These are phyloP conservation scores for Diaprepes abbreviatus DNA, from an alignment of 2,888 invertebrate genomes.

Conservation along the genomic window DNA sequence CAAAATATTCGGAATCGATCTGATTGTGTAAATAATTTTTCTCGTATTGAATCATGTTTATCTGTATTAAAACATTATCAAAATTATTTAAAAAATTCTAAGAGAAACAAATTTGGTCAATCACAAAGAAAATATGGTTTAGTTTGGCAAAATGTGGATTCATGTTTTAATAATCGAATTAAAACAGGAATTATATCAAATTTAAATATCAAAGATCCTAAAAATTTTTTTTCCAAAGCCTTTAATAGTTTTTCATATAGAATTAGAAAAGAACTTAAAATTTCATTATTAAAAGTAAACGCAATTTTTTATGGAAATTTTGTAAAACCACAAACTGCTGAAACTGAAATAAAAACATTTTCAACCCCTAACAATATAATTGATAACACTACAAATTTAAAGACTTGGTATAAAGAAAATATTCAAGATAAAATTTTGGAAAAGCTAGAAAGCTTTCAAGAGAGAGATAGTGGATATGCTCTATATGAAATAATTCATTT, in stretches of 20 bases:
- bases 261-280: slow-evolving; percentile 15
- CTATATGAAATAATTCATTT: slow-evolving; percentile 29
- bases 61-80: too few relatives aligned
- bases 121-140: too few relatives aligned
- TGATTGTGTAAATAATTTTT: too few relatives aligned
- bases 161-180: slow-evolving; percentile 17
- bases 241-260: slow-evolving; percentile 5
- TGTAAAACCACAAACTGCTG: slow-evolving; percentile 15
- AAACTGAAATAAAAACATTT: slow-evolving; percentile 27
- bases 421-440: slow-evolving; percentile 18
- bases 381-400: slow-evolving; percentile 6
- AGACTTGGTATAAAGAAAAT: not conserved
- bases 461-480: slow-evolving; percentile 25
- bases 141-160: slow-evolving; percentile 25
- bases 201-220: slow-evolving; percentile 12
- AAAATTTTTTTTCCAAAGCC: slow-evolving; percentile 14
- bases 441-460: slow-evolving; percentile 14
- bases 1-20: too few relatives aligned
- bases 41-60: too few relatives aligned
- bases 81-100: not conserved
- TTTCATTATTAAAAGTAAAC: slow-evolving; percentile 18
- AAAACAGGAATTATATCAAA: slow-evolving; percentile 22
- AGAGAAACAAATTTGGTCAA: not conserved
- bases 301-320: slow-evolving; percentile 18
- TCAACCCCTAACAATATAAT: slow-evolving; percentile 8